Conservation (phyloP, 2,113 vertebrate genomes). For the Engraulis encrasicolus region DNA sequence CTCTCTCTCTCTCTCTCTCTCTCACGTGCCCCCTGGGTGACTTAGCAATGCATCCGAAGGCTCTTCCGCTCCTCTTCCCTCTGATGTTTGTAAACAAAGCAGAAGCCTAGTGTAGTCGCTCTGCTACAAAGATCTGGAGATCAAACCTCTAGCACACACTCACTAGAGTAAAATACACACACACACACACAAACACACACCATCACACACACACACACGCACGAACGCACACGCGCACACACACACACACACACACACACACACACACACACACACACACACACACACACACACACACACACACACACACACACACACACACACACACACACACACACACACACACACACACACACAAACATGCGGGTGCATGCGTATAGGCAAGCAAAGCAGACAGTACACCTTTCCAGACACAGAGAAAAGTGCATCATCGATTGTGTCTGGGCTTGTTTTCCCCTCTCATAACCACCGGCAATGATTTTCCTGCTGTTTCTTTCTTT, state of each 20-base stretch:
- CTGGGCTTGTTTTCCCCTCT: neutral
- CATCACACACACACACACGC: too few species aligned
- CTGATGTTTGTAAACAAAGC: slow-evolving; percentile 12
- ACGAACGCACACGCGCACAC: neutral
- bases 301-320: neutral
- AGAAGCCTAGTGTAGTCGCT: neutral
- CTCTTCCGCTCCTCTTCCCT: neutral
- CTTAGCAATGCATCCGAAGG: neutral
- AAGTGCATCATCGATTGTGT: neutral
- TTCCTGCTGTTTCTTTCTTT: neutral
- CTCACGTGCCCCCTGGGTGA: slow-evolving; percentile 15
- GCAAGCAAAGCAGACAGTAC: neutral
- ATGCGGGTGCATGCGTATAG: too few species aligned
- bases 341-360: neutral
- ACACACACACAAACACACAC: neutral
- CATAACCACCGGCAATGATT: neutral
- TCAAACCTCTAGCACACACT: neutral
- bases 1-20: too few species aligned
- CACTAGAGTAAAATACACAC: neutral
- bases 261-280: neutral
- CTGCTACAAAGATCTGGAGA: neutral
- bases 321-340: neutral
- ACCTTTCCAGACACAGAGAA: neutral
- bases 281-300: neutral
- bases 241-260: neutral